Conservation (phyloP, 2,113 vertebrate genomes). For the Rhinopithecus roxellana region DNA sequence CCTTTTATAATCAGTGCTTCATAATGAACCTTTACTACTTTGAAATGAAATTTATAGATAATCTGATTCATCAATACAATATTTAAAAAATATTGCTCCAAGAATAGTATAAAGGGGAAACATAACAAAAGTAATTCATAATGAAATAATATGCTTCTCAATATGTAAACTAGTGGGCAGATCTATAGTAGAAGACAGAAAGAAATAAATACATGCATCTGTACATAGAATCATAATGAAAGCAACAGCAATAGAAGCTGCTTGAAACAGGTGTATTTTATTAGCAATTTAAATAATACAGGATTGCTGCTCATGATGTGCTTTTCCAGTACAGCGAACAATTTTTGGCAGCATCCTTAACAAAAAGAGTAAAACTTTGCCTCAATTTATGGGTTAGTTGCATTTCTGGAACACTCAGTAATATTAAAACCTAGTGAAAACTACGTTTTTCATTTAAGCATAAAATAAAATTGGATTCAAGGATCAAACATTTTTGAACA, state of each 20-base stretch:
- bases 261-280: not conserved
- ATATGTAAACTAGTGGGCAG: not conserved
- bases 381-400: not conserved
- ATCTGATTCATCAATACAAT: not conserved
- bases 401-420: not conserved
- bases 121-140: not conserved
- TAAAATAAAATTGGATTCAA: not conserved
- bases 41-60: not conserved
- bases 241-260: not conserved
- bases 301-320: not conserved
- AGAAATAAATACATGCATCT: not conserved
- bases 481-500: not conserved
- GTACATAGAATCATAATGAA: not conserved
- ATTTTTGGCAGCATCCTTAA: not conserved
- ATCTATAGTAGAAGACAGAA: not conserved
- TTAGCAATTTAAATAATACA: constrained; percentile 28
- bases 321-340: not conserved
- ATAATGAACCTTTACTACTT: not conserved
- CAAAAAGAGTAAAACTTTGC: not conserved
- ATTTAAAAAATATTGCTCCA: not conserved
- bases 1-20: not conserved
- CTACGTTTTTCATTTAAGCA: not conserved
- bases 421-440: not conserved
- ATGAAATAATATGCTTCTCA: constrained; percentile 10
- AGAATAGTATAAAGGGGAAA: not conserved